Conservation (phyloP, 1,140 invertebrate genomes). For the Belonocnema kinseyi region DNA sequence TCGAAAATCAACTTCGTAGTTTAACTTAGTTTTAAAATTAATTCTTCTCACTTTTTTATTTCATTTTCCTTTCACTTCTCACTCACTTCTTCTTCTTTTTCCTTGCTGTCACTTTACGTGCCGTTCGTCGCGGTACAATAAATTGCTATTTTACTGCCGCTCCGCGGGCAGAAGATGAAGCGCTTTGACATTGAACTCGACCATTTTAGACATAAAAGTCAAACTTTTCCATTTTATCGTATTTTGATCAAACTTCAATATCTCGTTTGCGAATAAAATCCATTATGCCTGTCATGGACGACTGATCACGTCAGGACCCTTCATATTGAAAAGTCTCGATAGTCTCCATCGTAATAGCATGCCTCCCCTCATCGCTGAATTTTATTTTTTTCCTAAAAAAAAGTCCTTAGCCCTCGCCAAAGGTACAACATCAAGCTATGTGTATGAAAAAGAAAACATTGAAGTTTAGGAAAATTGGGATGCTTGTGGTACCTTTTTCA, state of each 20-base stretch:
- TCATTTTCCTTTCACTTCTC: too few relatives aligned
- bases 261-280: neutral
- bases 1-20: too few relatives aligned
- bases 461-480: neutral
- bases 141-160: too few relatives aligned
- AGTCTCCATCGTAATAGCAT: slow-evolving; percentile 38
- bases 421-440: neutral
- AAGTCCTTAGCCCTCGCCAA: neutral
- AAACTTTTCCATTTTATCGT: neutral
- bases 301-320: neutral
- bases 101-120: too few relatives aligned
- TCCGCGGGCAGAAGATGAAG: too few relatives aligned
- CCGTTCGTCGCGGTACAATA: too few relatives aligned
- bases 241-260: neutral
- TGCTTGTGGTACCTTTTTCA: neutral
- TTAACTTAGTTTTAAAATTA: too few relatives aligned
- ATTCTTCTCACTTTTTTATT: too few relatives aligned
- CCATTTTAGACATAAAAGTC: neutral
- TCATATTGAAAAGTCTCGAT: slow-evolving; percentile 15
- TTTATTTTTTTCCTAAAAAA: slow-evolving; percentile 34
- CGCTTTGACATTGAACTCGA: neutral
- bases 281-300: slow-evolving; percentile 11
- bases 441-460: neutral
- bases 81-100: too few relatives aligned
- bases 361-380: slow-evolving; percentile 39